These are phyloP conservation scores for Palloptera scutellata DNA, from an alignment of 2,888 invertebrate species.

Conservation along the genomic window DNA sequence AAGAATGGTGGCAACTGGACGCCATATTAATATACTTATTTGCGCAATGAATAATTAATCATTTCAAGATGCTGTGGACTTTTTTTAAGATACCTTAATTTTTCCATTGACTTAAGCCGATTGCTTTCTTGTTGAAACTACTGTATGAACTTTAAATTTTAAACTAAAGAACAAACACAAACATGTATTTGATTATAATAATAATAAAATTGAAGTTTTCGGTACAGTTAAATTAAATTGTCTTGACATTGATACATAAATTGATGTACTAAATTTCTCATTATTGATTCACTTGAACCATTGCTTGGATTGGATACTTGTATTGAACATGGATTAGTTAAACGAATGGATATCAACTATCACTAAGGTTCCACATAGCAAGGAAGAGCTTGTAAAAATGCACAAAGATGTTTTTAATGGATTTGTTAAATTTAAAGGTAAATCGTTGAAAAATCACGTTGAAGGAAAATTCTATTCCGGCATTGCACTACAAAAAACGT, in stretches of 20 bases:
- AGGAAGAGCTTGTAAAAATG: slow-evolving; percentile 19
- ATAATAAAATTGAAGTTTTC: slow-evolving; percentile 35
- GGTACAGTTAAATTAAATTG: slow-evolving; percentile 17
- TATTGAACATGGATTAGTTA: slow-evolving; percentile 16
- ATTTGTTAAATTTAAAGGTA: slow-evolving; percentile 36
- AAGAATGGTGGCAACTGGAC: too few relatives aligned
- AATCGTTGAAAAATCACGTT: slow-evolving; percentile 32
- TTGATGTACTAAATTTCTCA: slow-evolving; percentile 16
- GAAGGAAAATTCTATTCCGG: slow-evolving; percentile 37
- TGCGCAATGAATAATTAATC: too few relatives aligned
- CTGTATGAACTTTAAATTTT: slow-evolving; percentile 29
- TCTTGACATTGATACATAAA: background rate
- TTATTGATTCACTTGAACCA: slow-evolving; percentile 30
- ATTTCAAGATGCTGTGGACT: too few relatives aligned
- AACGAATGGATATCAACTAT: slow-evolving; percentile 38
- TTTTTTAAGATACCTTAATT: too few relatives aligned
- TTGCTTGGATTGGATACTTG: slow-evolving; percentile 20
- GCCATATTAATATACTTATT: too few relatives aligned
- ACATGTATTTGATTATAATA: slow-evolving; percentile 36
- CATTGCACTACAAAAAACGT: slow-evolving; percentile 40
- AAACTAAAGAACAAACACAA: slow-evolving; percentile 26
- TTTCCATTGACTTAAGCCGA: too few relatives aligned
- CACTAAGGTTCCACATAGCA: background rate
- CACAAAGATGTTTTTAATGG: slow-evolving; percentile 35
- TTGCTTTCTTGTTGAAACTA: too few relatives aligned